Evolutionary conservation across 1,140 invertebrate genomes (phyloP).

Genomic region (Drosophila lacteicornis): DNA sequence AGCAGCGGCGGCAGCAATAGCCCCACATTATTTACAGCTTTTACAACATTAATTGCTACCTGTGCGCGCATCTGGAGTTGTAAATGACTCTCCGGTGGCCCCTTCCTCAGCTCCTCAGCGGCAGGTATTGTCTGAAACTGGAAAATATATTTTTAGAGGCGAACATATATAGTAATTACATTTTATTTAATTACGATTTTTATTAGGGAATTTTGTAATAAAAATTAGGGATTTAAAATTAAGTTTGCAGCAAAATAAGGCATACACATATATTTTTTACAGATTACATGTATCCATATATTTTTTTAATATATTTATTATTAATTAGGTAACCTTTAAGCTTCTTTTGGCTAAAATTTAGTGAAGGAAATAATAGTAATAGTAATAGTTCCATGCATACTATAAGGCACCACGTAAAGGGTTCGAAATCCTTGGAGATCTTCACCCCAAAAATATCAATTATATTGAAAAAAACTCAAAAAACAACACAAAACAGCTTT

Average conservation of each 20-base stretch:
- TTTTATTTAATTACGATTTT: background rate
- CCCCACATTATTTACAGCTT: conserved; percentile 50
- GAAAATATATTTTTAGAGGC: background rate
- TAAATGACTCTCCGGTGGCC: conserved; percentile 52
- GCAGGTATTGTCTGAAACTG: background rate
- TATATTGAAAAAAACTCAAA: background rate
- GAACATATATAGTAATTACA: background rate
- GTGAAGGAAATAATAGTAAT: background rate
- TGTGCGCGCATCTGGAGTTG: conserved; percentile 46
- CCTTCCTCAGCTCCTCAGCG: background rate
- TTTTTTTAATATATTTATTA: background rate
- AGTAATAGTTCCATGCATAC: background rate
- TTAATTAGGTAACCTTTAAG: background rate
- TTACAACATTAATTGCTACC: conserved; percentile 70
- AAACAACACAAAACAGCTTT: too few relatives aligned
- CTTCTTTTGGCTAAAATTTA: background rate
- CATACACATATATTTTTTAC: too few relatives aligned
- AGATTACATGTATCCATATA: background rate
- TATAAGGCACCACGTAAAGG: background rate
- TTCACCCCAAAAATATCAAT: background rate
- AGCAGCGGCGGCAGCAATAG: conserved; percentile 20
- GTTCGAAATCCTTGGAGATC: too few relatives aligned
- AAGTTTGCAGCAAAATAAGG: too few relatives aligned
- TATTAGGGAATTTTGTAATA: background rate
- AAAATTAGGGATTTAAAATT: background rate